These are phyloP conservation scores for Tyrophagus putrescentiae DNA, from an alignment of 1,140 invertebrate species.

Conservation along the genomic window DNA sequence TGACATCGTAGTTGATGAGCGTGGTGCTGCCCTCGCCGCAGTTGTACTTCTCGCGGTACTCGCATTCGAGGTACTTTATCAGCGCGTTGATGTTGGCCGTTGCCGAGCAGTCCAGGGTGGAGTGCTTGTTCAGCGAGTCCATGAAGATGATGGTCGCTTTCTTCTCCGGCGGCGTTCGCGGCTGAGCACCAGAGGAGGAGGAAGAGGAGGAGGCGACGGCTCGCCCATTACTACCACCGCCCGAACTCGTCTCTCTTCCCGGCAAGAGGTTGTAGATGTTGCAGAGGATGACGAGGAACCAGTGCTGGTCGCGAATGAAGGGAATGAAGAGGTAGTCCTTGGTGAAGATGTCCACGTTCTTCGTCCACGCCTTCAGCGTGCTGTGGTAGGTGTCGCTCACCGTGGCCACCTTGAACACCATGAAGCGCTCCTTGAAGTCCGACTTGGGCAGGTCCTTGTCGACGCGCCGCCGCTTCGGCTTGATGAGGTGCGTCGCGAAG, in stretches of 20 bases:
- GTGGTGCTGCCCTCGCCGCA: no score
- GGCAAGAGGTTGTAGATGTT: slow-evolving; percentile 46
- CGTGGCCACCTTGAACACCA: slow-evolving; percentile 22
- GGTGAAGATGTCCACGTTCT: slow-evolving; percentile 84
- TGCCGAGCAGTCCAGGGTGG: no score
- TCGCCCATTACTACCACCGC: no score
- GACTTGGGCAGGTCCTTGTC: neutral
- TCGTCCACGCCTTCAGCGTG: slow-evolving; percentile 87
- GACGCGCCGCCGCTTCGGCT: neutral
- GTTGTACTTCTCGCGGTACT: no score
- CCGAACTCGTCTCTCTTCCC: no score
- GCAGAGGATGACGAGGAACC: slow-evolving; percentile 93
- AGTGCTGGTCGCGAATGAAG: slow-evolving; percentile 90
- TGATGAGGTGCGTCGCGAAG: slow-evolving; percentile 2
- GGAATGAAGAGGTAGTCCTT: slow-evolving; percentile 94
- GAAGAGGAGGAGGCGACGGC: no score
- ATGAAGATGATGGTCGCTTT: slow-evolving; percentile 52
- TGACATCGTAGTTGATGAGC: no score
- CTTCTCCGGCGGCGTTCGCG: no score
- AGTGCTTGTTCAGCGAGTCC: slow-evolving; percentile 34
- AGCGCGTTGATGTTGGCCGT: no score
- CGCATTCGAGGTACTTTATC: no score
- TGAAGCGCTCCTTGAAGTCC: neutral
- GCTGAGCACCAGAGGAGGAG: no score
- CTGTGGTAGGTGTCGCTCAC: slow-evolving; percentile 67